Evolutionary conservation across 2,113 vertebrate species (phyloP), one percentile per base, ranked within the genome.

Genomic region (Oriolus oriolus): DNA sequence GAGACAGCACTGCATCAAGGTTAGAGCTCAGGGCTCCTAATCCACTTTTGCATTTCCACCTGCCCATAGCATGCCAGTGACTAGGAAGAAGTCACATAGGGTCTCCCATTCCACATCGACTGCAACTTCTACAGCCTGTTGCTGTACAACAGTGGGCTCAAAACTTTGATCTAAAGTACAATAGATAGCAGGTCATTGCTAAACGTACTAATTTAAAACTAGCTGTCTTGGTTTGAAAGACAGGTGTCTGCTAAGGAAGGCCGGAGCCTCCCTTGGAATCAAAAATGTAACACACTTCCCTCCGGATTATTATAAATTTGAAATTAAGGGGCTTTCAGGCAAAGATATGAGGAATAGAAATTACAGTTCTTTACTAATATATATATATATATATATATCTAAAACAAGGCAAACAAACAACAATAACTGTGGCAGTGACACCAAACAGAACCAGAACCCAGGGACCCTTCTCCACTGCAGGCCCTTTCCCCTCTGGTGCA

Each of bases 1-100:
- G 27, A 68, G n/a, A 2, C 18, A 47, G 61, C 0, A 1, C 37
- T 23, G 7, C 2, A 2, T 5, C 42, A 9, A 61, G 16, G 53
- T 6, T 11, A 64, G 8, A 61, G n/a, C n/a, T 71, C 70, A n/a
- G 47, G 47, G 33, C 9, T 78, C 10, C 30, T 16, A 4, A 19
- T 1, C 0, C 0, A 28, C 28, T 16, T 44, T 7, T 28, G 10
- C 3, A 41, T 37, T 81, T 89, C 64, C 49, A 79, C 56, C 79
- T 75, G 44, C 24, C 47, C 19, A 16, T 8, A 22, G 22, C 13
- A 47, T 4, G 20, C 69, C 47, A 50, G 33, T 53, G 45, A 47
- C 21, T 5, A 37, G 30, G 16, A 74, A 49, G 31, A 41, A 66
- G 44, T 54, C 39, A 44, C 45, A 49, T 0, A 30, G 21, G 3